Base-by-base conservation (phyloP, 2,888 invertebrate species). In the Geophilus truncorum region DNA sequence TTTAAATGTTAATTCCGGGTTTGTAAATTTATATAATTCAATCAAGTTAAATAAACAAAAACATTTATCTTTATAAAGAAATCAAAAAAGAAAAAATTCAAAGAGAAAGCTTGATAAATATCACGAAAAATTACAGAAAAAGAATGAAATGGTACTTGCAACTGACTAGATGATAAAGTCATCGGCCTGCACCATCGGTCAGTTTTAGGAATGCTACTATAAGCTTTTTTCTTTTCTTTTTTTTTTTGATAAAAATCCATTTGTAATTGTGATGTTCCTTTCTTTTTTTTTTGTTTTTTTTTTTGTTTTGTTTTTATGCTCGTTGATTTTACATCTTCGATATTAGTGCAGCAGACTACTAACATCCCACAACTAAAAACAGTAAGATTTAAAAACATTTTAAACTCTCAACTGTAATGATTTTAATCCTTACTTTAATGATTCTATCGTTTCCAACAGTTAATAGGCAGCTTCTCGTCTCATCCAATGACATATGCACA, bases 361-460 rank as follows among this genome's bases (percentile, higher is more conserved):
- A 25, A 83, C 81, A 78, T 83, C 83, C 83, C 83, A 83, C 70
- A 83, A 78, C 83, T 83, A 28, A n/a, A 82, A 83, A 32, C n/a
- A n/a, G n/a, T n/a, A n/a, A n/a, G n/a, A n/a, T n/a, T n/a, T n/a
- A n/a, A n/a, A n/a, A n/a, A n/a, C n/a, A n/a, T n/a, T n/a, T n/a
- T n/a, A n/a, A n/a, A n/a, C n/a, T n/a, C n/a, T n/a, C n/a, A n/a
- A n/a, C n/a, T n/a, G n/a, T n/a, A n/a, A n/a, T 51, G 23, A 78
- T 25, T 76, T 15, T n/a, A 51, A 78, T 1, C 30, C 77, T 81
- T 81, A 90, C 88, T 87, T 98, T 98, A 86, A 99, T 95, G 84
- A 97, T 90, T 84, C 96, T 92, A 88, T 99, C 98, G 87, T 95
- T 94, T 28, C 98, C 98, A 62, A 97, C 94, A 2, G 98, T 96